Conservation (phyloP, 2,113 vertebrate genomes). For the Proteles cristata region DNA sequence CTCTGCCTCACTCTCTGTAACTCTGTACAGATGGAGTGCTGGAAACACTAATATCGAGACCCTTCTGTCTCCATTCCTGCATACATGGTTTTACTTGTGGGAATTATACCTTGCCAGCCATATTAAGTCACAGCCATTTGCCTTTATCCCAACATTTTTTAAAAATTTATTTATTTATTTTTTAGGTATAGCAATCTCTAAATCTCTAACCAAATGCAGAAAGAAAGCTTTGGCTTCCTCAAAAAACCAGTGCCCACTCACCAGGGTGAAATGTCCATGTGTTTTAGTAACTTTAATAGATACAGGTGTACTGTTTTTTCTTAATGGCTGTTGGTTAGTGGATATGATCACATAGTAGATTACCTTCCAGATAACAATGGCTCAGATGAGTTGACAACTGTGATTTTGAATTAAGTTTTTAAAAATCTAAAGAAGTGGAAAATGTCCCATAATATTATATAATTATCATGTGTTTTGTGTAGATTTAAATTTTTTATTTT, state of each 20-base stretch:
- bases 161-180: not conserved
- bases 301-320: not conserved
- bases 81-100: not conserved
- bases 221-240: not conserved
- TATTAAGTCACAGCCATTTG: not conserved
- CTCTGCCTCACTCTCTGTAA: not conserved
- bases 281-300: not conserved
- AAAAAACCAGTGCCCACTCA: not conserved
- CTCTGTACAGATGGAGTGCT: not conserved
- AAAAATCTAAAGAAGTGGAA: not conserved
- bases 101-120: not conserved
- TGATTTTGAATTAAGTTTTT: not conserved
- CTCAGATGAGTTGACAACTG: not conserved
- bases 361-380: not conserved
- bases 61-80: not conserved
- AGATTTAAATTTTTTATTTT: not conserved
- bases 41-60: no score
- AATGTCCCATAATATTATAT: not conserved
- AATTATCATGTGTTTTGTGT: not conserved
- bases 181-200: not conserved
- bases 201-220: not conserved
- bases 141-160: not conserved
- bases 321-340: not conserved
- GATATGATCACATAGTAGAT: not conserved
- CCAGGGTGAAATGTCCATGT: not conserved